A percentile compares a stretch with the other conserved stretches of the same genome.
These are phyloP conservation scores for Mastigias papua DNA, from an alignment of 30 jellyfish, hydroid and myxozoan species.

Conservation along the genomic window DNA sequence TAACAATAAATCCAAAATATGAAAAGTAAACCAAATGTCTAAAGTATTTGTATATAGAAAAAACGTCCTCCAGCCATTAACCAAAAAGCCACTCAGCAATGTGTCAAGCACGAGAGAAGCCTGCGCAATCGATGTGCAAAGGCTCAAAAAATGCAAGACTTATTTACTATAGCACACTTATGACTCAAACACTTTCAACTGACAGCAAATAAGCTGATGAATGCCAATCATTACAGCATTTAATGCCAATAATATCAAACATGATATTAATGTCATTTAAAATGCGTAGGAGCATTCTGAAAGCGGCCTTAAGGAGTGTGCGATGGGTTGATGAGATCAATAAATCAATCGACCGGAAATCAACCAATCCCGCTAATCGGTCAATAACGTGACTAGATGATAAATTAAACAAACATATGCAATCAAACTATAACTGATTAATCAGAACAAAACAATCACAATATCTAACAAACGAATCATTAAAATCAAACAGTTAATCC, in stretches of 20 bases:
- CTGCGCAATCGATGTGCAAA: conserved; percentile 21
- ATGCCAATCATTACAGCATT: conserved; percentile 25
- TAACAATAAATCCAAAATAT: no score
- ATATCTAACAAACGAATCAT: neutral
- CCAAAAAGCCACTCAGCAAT: no score
- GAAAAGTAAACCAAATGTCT: neutral
- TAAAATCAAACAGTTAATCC: neutral
- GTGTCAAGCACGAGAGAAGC: conserved; percentile 63
- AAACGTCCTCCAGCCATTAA: no score
- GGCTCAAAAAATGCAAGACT: conserved; percentile 61
- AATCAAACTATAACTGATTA: neutral
- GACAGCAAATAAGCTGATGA: conserved; percentile 82
- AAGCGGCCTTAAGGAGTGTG: conserved; percentile 87
- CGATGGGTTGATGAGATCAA: neutral
- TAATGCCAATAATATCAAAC: conserved; percentile 15
- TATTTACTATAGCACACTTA: conserved; percentile 79
- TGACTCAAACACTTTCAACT: conserved; percentile 92
- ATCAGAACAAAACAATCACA: neutral
- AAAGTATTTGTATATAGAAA: no score
- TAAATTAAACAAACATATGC: no score
- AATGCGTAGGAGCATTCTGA: conserved; percentile 43
- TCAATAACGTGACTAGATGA: neutral
- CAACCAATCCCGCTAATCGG: neutral
- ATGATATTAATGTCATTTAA: neutral
- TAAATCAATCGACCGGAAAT: neutral